Base-by-base conservation (phyloP, 2,797 vertebrate species). In the Emys orbicularis region DNA sequence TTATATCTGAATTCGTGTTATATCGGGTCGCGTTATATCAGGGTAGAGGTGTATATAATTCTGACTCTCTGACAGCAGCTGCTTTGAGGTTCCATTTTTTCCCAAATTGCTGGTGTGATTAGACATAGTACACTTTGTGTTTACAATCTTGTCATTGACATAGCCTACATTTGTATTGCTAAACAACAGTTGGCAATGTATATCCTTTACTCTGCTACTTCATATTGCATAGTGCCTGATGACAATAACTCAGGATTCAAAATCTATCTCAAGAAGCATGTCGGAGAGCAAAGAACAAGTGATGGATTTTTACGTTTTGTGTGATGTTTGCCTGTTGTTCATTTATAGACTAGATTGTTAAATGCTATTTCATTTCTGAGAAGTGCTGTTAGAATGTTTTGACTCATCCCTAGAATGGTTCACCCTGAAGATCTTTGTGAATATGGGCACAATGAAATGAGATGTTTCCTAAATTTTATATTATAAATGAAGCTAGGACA, bases 121-220 rank as follows among this genome's bases (percentile, higher is more conserved):
- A 84, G 68, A 90, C 65, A 47, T 29, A 54, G 74, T 93, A 53
- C 94, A 94, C 85, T 89, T 91, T 94, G 93, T 87, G 91, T 90
- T 95, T 72, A 4, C 94, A 92, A 65, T 94, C 91, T 95, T 96
- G 92, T 89, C 84, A 34, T 25, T 89, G 88, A 95, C 95, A 81
- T 49, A 93, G 87, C 31, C 79, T 61, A 5, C 18, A 3, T 81
- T 81, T 29, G 12, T 54, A 95, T 95, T 91, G 96, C 97, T 97
- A 95, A 96, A 94, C 94, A 94, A 95, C 94, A 94, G 91, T 94
- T 95, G 93, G 95, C 93, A 94, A 92, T 81, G 31, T 2, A 59
- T 95, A 25, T 34, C 59, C 57, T 34, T 49, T 44, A 91, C 87
- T 57, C 93, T 93, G 10, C 79, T 87, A 37, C 41, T 82, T 52